Evolutionary conservation across 1,140 invertebrate species (phyloP), one percentile per base, ranked within the genome.

Genomic region (Euwallacea similis): DNA sequence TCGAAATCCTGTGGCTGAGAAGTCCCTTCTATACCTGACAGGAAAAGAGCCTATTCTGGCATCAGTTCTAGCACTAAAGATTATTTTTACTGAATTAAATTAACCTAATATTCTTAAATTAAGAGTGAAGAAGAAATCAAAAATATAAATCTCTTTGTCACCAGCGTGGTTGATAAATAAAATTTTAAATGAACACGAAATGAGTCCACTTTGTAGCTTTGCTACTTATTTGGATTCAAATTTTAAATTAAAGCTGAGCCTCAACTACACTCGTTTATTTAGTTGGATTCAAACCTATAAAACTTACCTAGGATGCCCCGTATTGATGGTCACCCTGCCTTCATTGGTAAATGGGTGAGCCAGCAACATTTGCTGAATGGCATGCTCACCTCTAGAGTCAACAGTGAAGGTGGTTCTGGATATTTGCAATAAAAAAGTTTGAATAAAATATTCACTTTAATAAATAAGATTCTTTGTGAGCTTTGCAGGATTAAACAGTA

Each of bases 381-480:
- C 84, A 41, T 86, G 73, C 66, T 84, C 81, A 53, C 85, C 81
- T 59, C 84, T 79, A 42, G 85, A 83, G 72, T 86, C 84, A 47
- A 87, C 77, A 7, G 87, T 87, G 44, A 88, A 77, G 16, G 87
- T 88, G 43, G 87, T 87, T 75, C 86, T 87, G 21, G 21, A 33
- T 33, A 33, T 77, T 33, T 33, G 21, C 21, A 33, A 33, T 33
- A 33, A 33, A 33, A 33, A 33, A 33, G 4, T 33, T 33, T 33
- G 21, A 33, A 33, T 33, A 54, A 74, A 16, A 71, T 33, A 33
- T 33, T 33, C 21, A 33, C 21, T 33, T 33, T 4, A 33, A 33
- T 33, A 33, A 33, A 33, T 33, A 33, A 33, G 4, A 33, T 33
- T 33, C 21, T 33, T 33, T 33, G 21, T 33, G 21, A 33, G 21